phyloP scores from a whole-genome alignment of 2,888 invertebrate species.

The Drosophila cracens region DNA sequence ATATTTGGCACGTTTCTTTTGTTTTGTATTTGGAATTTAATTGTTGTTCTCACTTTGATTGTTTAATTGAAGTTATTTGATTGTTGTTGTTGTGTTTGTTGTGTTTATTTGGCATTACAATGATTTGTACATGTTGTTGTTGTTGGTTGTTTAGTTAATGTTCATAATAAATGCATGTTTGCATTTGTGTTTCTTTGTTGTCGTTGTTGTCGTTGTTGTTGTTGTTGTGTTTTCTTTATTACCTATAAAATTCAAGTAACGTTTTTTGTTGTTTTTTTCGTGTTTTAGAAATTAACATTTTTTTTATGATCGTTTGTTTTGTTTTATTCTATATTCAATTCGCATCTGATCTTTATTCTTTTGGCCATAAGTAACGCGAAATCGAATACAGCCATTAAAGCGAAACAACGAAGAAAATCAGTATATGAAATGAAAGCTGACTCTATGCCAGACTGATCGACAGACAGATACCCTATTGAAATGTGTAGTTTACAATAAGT shows the following conservation, averaged over 20 bases:
- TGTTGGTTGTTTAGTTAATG: slow-evolving; percentile 14
- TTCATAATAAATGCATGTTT: slow-evolving; percentile 46
- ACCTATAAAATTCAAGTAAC: slow-evolving; percentile 29
- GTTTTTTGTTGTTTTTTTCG: slow-evolving; percentile 2
- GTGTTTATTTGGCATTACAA: slow-evolving; percentile 21
- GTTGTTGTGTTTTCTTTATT: slow-evolving; percentile 14
- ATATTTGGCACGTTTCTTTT: slow-evolving; percentile 40
- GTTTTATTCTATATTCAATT: slow-evolving; percentile 41
- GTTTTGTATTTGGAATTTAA: slow-evolving; percentile 1
- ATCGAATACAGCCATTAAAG: slow-evolving; percentile 28
- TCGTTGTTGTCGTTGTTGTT: slow-evolving; percentile 9
- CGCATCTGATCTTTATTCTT: slow-evolving; percentile 35
- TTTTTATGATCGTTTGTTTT: slow-evolving; percentile 48
- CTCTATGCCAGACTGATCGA: neutral
- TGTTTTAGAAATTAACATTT: slow-evolving; percentile 36
- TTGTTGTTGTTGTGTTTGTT: slow-evolving; percentile 8
- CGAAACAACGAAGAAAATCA: slow-evolving; percentile 16
- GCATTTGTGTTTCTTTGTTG: neutral
- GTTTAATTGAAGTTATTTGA: slow-evolving; percentile 27
- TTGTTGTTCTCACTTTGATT: slow-evolving; percentile 19
- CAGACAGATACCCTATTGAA: neutral
- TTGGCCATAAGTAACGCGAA: slow-evolving; percentile 17
- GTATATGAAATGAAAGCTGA: neutral
- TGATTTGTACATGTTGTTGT: slow-evolving; percentile 6
- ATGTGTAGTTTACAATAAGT: too few relatives aligned